phyloP scores from a whole-genome alignment of 2,797 vertebrate species.

The Dendrocincla fuliginosa region DNA sequence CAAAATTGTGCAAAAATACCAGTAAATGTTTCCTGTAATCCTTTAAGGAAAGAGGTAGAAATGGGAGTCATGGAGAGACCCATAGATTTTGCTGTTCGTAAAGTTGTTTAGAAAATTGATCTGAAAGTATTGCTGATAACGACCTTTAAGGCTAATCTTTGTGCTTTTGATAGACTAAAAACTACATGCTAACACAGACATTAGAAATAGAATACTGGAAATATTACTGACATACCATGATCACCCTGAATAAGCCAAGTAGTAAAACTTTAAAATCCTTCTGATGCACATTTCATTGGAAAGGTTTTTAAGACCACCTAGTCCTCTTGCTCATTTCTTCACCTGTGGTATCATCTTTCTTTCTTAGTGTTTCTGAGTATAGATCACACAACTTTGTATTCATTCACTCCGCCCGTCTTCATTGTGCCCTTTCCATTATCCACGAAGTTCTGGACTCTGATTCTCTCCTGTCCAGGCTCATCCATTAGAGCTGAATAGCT shows the following conservation, averaged over 20 bases:
- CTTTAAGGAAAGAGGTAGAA: background rate
- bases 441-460: background rate
- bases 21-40: background rate
- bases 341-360: background rate
- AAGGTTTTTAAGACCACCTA: background rate
- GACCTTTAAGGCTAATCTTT: background rate
- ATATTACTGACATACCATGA: background rate
- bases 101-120: background rate
- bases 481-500: background rate
- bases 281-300: background rate
- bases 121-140: background rate
- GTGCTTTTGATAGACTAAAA: background rate
- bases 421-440: background rate
- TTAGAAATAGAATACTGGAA: background rate
- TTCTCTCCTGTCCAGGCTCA: background rate
- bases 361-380: background rate
- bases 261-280: background rate
- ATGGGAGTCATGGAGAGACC: background rate
- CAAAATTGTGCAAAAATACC: background rate
- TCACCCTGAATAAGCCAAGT: background rate
- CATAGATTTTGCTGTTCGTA: background rate
- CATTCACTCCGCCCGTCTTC: background rate
- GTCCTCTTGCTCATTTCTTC: background rate
- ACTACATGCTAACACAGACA: background rate
- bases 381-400: background rate